A percentile compares a stretch with the other conserved stretches of the same genome.
phyloP scores from a whole-genome alignment of 2,113 vertebrate genomes.

The Neomonachus schauinslandi region DNA sequence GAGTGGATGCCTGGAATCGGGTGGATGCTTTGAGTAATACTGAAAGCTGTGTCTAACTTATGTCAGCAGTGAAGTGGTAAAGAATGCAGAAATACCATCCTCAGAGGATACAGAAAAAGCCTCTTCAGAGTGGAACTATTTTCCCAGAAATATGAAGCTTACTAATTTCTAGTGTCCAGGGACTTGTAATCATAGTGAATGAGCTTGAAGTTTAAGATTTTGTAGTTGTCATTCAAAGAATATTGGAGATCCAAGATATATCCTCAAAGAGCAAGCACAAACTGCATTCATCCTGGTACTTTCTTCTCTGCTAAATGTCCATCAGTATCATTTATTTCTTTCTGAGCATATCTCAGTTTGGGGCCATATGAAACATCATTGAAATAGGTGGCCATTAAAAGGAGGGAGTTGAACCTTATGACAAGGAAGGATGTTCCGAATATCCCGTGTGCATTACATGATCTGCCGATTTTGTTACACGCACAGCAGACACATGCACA shows the following conservation, averaged over 20 bases:
- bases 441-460: not conserved
- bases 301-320: not conserved
- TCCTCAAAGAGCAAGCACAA: constrained; percentile 33
- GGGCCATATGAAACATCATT: not conserved
- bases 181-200: not conserved
- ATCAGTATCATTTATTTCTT: not conserved
- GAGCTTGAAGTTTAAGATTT: constrained; percentile 15
- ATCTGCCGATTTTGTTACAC: not conserved
- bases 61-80: constrained; percentile 38
- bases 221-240: constrained; percentile 33
- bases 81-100: not conserved
- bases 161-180: constrained; percentile 11
- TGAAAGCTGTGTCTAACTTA: constrained; percentile 38
- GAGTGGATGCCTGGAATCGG: not conserved
- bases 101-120: constrained; percentile 8
- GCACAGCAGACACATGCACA: not conserved
- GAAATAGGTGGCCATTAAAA: not conserved
- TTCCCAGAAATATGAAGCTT: constrained; percentile 49
- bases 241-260: constrained; percentile 20
- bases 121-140: constrained; percentile 25
- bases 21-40: constrained; percentile 37
- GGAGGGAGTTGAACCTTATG: not conserved
- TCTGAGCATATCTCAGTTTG: not conserved
- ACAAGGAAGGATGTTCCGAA: not conserved
- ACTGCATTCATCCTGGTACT: not conserved